Base-by-base conservation (phyloP, 1,140 invertebrate species). In the Luehdorfia chinensis region DNA sequence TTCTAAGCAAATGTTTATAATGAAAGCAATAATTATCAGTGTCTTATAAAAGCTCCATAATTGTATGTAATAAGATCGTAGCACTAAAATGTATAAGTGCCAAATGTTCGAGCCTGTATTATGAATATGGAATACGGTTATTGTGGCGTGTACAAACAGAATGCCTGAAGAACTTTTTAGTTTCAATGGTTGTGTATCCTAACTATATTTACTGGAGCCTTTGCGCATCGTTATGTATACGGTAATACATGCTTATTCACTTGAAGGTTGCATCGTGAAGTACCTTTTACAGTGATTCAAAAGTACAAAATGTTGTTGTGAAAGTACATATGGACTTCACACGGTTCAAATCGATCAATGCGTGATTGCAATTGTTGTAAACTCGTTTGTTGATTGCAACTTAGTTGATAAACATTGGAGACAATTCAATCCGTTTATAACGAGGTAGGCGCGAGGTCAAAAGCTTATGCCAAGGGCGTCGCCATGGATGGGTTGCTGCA, bases 271-370 rank as follows among this genome's bases (percentile, higher is more conserved):
- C 43, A 41, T 37, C 36, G 39, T 28, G 30, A 34, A 36, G 37
- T 41, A 57, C 18, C 56, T 62, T 52, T 57, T 50, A 57, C 55
- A 59, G 72, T 75, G 69, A 73, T 75, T 49, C 52, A 50, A 65
- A 66, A 75, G 72, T 75, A 73, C 72, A 75, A 75, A 75, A 47
- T 45, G 58, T 43, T 59, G 55, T 59, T 65, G 61, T 59, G 57
- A 50, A 55, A 64, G 64, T 67, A 67, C 64, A 67, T 61, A 52
- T 14, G 32, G 25, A 8, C 27, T 46, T 53, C 43, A 47, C 46
- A 37, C 12, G 21, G 12, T 1, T 25, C 12, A n/a, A 1, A 3
- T 27, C 9, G 2, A 8, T 27, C 7, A n/a, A 27, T 6, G 23
- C 23, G 9, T 2, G 23, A n/a, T n/a, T n/a, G n/a, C n/a, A n/a